Conservation (phyloP, 2,113 vertebrate species). For the human region GRCh38 chr5:8610001-8610500, state of each 20-base stretch:
- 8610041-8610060: background rate
- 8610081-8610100: slow-evolving; percentile 13
- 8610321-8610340: background rate
- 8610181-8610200: background rate
- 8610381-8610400: background rate
- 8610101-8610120: background rate
- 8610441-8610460: background rate
- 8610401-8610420: background rate
- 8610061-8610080: background rate
- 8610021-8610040: background rate
- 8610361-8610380: background rate
- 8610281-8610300: background rate
- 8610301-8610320: rapidly evolving
- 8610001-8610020: background rate
- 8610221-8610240: background rate
- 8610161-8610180: background rate
- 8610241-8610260: background rate
- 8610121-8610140: background rate
- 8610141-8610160: background rate
- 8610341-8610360: background rate
- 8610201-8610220: background rate
- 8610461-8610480: background rate
- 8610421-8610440: background rate
- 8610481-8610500: background rate
- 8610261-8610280: background rate